Evolutionary conservation across 2,888 invertebrate genomes (phyloP).

Genomic region (Lasius fuliginosus): DNA sequence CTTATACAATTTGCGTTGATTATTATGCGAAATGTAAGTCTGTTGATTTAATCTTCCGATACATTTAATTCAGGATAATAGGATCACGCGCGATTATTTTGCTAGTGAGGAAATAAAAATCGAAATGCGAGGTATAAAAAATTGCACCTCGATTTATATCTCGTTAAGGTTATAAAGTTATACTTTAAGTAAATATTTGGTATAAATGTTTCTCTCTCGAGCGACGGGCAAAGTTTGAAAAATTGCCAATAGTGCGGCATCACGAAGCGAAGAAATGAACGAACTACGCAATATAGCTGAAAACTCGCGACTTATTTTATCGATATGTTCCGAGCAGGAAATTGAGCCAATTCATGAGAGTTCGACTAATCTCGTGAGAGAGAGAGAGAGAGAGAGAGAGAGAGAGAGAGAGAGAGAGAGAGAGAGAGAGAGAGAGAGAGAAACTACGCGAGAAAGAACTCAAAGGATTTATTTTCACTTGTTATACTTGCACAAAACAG

Average conservation of each 20-base stretch:
- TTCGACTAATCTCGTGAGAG: conserved; percentile 33
- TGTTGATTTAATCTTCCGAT: background rate
- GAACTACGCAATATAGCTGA: conserved; percentile 17
- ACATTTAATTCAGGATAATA: background rate
- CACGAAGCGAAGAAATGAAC: conserved; percentile 24
- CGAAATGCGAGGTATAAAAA: background rate
- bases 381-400: background rate
- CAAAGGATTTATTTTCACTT: conserved; percentile 22
- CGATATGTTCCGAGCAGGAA: conserved; percentile 42
- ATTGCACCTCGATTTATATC: background rate
- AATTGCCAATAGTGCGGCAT: conserved; percentile 24
- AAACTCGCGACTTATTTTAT: conserved; percentile 40
- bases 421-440: no score
- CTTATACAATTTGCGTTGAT: background rate
- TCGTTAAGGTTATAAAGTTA: background rate
- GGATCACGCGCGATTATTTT: background rate
- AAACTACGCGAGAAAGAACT: conserved; percentile 14
- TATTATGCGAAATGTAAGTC: background rate
- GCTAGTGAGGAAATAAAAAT: background rate
- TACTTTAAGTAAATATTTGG: conserved; percentile 4
- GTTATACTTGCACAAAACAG: conserved; percentile 13
- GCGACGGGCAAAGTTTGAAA: conserved; percentile 8
- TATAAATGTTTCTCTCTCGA: conserved; percentile 2
- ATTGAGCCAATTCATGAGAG: conserved; percentile 43
- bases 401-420: background rate